Evolutionary conservation across 2,113 vertebrate species (phyloP).

Genomic region (Datnioides undecimradiatus): DNA sequence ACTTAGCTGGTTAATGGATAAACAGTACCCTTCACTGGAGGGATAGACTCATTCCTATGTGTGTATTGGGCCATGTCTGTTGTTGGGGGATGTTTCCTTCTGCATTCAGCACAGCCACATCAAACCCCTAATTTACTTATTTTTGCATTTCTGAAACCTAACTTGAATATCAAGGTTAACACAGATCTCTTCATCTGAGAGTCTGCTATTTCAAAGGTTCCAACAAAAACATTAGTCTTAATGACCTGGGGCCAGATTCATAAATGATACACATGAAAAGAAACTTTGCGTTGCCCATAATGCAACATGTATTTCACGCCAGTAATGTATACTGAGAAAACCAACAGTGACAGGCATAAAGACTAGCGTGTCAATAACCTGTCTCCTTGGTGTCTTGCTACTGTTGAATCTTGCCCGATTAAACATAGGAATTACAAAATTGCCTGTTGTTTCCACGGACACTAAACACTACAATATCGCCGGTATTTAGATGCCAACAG

Average conservation of each 20-base stretch:
- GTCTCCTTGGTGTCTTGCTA: too few relatives aligned
- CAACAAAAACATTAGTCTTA: not conserved
- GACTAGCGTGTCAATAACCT: too few relatives aligned
- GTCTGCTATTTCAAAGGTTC: not conserved
- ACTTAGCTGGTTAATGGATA: slow-evolving; percentile 57
- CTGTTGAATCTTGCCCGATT: too few relatives aligned
- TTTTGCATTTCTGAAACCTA: not conserved
- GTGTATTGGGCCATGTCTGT: slow-evolving; percentile 29
- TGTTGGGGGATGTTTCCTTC: slow-evolving; percentile 11
- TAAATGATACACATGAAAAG: not conserved
- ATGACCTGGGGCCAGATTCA: not conserved
- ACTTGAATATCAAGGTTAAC: not conserved
- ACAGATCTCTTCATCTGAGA: not conserved
- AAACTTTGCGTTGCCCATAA: not conserved
- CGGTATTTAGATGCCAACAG: too few relatives aligned
- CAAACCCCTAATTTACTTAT: not conserved
- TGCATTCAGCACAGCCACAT: slow-evolving; percentile 10
- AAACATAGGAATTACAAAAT: too few relatives aligned
- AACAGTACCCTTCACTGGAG: slow-evolving; percentile 33
- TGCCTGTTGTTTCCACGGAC: too few relatives aligned
- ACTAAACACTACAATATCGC: too few relatives aligned
- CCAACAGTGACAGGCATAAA: too few relatives aligned
- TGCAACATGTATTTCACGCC: too few relatives aligned
- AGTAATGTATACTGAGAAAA: too few relatives aligned
- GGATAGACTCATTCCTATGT: slow-evolving; percentile 23